Evolutionary conservation across 2,888 invertebrate genomes (phyloP), one percentile per base, ranked within the genome.

Genomic region (Salticus scenicus): DNA sequence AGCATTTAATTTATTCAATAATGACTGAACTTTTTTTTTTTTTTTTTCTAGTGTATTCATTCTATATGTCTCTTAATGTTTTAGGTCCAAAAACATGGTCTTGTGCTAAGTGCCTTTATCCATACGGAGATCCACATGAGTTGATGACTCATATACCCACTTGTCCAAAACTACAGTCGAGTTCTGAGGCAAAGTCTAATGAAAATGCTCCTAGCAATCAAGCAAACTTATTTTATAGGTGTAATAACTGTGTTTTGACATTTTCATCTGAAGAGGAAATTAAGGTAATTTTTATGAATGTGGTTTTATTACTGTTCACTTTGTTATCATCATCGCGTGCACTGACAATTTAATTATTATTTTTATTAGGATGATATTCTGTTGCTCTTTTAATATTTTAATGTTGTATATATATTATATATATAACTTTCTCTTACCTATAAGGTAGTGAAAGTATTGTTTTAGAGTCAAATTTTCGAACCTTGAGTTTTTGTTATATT

Each of bases 91-190:
- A 87, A 66, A 88, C 88, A 67, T 89, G 88, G 87, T 89, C 89
- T 27, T 89, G 89, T 77, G 88, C 88, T 5, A 88, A 88, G 74
- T 89, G 89, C 85, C 87, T 88, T 51, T 88, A 88, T 78, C 88
- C 88, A 31, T 88, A 88, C 77, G 88, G 88, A 27, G 88, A 88
- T 77, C 87, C 88, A 31, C 86, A 88, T 81, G 88, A 89, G 64
- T 81, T 89, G 2, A 78, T 88, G 73, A 77, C 47, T 66, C 88
- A 88, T 41, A 88, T 88, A 30, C 82, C 88, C 17, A 83, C 86
- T 28, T 88, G 88, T 71, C 88, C 88, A 17, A 83, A 87, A 70
- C 66, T 88, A 28, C 87, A 85, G 31, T 28, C 75, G 24, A 85
- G 69, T 73, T 64, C 76, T 31, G 84, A 81, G 71, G 27, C 84